Conservation (phyloP, 1,140 invertebrate species). For the Luehdorfia chinensis region DNA sequence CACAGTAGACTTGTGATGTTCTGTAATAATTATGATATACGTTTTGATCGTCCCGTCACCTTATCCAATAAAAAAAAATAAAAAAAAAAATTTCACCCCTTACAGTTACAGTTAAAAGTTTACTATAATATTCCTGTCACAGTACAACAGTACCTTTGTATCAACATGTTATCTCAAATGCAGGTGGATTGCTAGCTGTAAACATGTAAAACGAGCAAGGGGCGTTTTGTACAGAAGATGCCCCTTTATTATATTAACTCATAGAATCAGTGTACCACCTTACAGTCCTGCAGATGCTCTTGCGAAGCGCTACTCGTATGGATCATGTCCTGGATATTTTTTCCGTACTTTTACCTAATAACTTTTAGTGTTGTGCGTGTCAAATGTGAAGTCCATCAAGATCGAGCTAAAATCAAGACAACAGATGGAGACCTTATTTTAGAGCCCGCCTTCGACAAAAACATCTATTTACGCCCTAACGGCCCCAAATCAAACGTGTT, state of each 20-base stretch:
- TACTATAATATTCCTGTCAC: no score
- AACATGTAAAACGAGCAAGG: not conserved
- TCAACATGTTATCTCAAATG: no score
- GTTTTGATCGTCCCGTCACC: no score
- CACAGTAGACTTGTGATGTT: no score
- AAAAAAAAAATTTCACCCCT: no score
- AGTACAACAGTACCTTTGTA: no score
- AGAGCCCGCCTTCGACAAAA: slow-evolving; percentile 79
- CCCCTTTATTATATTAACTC: not conserved
- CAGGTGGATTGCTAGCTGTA: not conserved
- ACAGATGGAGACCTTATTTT: slow-evolving; percentile 81
- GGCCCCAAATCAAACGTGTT: slow-evolving; percentile 79
- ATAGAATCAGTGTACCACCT: not conserved
- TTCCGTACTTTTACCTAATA: not conserved
- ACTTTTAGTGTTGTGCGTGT: slow-evolving; percentile 1
- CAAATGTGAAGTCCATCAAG: slow-evolving; percentile 2
- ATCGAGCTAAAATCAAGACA: slow-evolving; percentile 5
- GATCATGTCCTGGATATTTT: slow-evolving; percentile 1
- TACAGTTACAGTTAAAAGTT: no score
- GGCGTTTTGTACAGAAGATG: not conserved
- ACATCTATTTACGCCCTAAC: slow-evolving; percentile 80
- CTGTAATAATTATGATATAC: no score
- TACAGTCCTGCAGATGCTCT: slow-evolving; percentile 1
- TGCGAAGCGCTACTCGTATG: not conserved
- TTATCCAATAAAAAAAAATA: no score